phyloP scores from a whole-genome alignment of 1,140 invertebrate species.

The Galleria mellonella region DNA sequence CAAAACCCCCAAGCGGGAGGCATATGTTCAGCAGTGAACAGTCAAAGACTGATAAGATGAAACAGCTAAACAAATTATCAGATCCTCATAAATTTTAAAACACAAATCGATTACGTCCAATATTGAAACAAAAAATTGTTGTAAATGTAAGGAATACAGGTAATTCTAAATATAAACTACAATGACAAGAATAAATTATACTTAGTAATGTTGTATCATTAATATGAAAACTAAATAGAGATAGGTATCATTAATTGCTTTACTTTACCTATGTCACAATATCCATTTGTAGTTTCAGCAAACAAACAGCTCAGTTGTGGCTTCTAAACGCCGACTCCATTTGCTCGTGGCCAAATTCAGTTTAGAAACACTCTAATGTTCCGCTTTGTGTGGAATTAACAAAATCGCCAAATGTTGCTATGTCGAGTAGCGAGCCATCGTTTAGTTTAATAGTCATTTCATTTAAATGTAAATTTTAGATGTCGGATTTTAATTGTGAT shows the following conservation, averaged over 20 bases:
- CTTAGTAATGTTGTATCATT: not conserved
- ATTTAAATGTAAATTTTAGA: no score
- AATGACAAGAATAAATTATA: not conserved
- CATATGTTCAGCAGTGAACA: no score
- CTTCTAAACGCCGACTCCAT: slow-evolving; percentile 35
- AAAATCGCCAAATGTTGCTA: slow-evolving; percentile 32
- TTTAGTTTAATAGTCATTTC: not conserved
- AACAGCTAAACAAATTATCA: no score
- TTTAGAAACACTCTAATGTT: slow-evolving; percentile 34
- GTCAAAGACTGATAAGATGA: no score
- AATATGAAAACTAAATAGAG: not conserved
- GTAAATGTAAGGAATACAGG: no score
- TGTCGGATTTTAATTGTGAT: no score
- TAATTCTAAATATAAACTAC: no score
- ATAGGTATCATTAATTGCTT: slow-evolving; percentile 1
- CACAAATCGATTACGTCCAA: no score
- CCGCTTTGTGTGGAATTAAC: slow-evolving; percentile 45
- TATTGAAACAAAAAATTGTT: no score
- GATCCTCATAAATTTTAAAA: no score
- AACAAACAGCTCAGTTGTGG: slow-evolving; percentile 29
- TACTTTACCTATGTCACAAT: slow-evolving; percentile 19
- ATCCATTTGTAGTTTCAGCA: slow-evolving; percentile 33
- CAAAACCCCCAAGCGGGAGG: no score
- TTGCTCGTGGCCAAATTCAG: slow-evolving; percentile 42
- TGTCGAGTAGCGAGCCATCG: slow-evolving; percentile 13